Evolutionary conservation across 1,140 invertebrate genomes (phyloP), one percentile per base, ranked within the genome.

Genomic region (Pseudomyrmex concolor): DNA sequence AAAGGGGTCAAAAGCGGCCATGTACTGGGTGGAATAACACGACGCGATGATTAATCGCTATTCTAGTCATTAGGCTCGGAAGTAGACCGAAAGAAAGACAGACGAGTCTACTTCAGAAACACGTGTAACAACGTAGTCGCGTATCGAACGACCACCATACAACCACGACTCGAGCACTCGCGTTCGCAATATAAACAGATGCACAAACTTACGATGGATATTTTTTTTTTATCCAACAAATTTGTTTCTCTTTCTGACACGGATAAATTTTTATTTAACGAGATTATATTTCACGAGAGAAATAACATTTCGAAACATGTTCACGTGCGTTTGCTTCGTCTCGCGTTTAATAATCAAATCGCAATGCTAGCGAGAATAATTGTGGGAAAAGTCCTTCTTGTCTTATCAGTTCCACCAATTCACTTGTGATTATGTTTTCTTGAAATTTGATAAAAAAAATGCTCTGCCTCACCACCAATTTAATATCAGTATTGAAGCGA

Each of bases 201-300:
- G 84, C 83, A 0, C 34, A 34, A 83, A 68, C 43, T 81, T 70
- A 62, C 34, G 57, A 19, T 62, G 54, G 43, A 67, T 12, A 72
- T 10, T 10, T 85, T 81, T 66, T 72, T 77, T 90, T 87, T 90
- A 87, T 88, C 82, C 70, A 59, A 15, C 48, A 15, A 88, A 59
- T 68, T 84, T 71, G 43, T 80, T n/a, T 62, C 74, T 84, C 59
- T 83, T 74, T 71, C 77, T 82, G 68, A 76, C 85, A 54, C 62
- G 64, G 70, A 74, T 73, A 70, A 62, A 34, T 34, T 34, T 25
- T 25, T 25, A 25, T 25, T 25, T 25, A 25, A 25, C 25, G 25
- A 3, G 2, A 25, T 2, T 25, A 25, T 25, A 3, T 25, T 25
- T 25, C 25, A 25, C 34, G 34, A 34, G 34, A 7, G 34, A 34